A percentile compares a stretch with the other conserved stretches of the same genome.
These are phyloP conservation scores for Drosophila niveifrons DNA, from an alignment of 2,888 invertebrate genomes.

Conservation along the genomic window DNA sequence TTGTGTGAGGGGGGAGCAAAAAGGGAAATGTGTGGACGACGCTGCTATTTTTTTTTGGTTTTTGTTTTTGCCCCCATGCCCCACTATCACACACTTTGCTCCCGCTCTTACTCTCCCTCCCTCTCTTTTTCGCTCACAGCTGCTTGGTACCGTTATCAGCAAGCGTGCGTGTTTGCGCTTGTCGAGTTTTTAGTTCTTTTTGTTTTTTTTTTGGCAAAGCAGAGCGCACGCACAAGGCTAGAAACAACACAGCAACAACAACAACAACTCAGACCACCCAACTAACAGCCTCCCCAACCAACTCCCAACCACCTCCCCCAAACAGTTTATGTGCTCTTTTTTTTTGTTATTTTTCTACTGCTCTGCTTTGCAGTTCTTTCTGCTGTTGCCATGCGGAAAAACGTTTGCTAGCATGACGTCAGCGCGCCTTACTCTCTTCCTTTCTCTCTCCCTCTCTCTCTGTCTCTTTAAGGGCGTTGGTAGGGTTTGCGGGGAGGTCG, in stretches of 20 bases:
- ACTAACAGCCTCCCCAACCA: not conserved
- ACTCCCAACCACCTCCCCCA: too few relatives aligned
- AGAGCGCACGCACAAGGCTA: conserved; percentile 4
- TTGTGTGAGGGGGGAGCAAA: not conserved
- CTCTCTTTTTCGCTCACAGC: not conserved
- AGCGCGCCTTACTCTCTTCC: not conserved
- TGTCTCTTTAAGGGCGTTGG: not conserved
- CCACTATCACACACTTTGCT: not conserved
- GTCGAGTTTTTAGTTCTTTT: conserved; percentile 5
- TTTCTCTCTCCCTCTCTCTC: too few relatives aligned
- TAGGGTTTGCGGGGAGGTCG: not conserved
- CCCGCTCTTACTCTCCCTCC: not conserved
- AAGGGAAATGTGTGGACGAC: conserved; percentile 2
- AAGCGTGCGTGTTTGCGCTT: conserved; percentile 16
- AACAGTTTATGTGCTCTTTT: conserved; percentile 23
- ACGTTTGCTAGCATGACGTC: conserved; percentile 36
- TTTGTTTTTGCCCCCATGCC: not conserved
- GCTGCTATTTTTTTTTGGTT: not conserved
- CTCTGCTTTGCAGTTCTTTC: conserved; percentile 6
- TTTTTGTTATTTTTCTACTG: not conserved
- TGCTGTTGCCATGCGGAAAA: conserved; percentile 66
- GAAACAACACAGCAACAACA: not conserved
- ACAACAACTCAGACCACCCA: not conserved
- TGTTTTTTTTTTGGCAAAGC: conserved; percentile 19
- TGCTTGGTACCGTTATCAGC: conserved; percentile 28